Conservation (phyloP, 2,797 vertebrate genomes). For the Chanos chanos region DNA sequence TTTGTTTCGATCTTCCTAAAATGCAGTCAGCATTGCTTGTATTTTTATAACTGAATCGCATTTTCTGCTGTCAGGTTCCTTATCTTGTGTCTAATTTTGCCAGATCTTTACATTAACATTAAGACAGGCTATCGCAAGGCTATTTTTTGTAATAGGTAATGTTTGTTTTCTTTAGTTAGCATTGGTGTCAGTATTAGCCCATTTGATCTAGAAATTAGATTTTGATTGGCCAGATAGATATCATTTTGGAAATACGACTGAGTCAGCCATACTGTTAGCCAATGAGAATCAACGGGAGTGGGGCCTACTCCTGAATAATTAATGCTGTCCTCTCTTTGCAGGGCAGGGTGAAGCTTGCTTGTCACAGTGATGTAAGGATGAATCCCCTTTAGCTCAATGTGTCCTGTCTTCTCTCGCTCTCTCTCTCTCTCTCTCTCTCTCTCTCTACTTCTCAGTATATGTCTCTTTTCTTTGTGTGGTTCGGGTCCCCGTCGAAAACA, state of each 20-base stretch:
- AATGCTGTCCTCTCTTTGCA: constrained; percentile 87
- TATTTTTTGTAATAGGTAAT: too few relatives aligned
- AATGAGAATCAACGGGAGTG: constrained; percentile 47
- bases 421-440: constrained; percentile 54
- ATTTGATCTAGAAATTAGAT: too few relatives aligned
- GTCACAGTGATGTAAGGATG: constrained; percentile 98
- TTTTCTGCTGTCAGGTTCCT: too few relatives aligned
- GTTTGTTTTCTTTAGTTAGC: too few relatives aligned
- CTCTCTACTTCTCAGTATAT: constrained; percentile 57
- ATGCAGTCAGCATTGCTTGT: too few relatives aligned
- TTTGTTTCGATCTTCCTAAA: not conserved
- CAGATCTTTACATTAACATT: too few relatives aligned
- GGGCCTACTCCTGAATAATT: constrained; percentile 64
- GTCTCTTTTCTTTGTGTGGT: constrained; percentile 45
- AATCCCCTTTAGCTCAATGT: constrained; percentile 76
- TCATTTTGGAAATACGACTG: constrained; percentile 22
- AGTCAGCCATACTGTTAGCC: constrained; percentile 26
- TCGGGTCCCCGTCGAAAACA: constrained; percentile 56
- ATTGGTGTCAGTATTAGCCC: too few relatives aligned
- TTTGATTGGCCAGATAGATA: constrained; percentile 9
- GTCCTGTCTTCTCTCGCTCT: constrained; percentile 62
- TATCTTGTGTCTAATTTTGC: too few relatives aligned
- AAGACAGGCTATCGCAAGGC: too few relatives aligned
- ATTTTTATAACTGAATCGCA: too few relatives aligned
- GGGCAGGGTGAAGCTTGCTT: constrained; percentile 98